Evolutionary conservation across 2,797 vertebrate genomes (phyloP).

Genomic region (Sebastes iracundus): DNA sequence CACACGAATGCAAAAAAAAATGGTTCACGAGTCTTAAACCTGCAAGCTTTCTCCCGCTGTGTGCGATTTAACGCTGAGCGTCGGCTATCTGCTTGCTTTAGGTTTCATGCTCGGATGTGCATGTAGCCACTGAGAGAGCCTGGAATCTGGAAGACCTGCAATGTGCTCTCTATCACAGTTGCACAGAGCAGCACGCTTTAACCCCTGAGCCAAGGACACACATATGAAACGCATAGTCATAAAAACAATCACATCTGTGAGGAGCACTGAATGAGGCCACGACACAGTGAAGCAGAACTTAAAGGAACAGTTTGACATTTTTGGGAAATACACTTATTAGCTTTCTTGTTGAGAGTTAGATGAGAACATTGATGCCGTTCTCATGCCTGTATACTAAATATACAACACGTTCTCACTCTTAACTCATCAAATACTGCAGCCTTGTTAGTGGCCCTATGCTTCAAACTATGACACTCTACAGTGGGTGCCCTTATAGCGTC

Average conservation of each 20-base stretch:
- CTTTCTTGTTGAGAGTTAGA: not conserved
- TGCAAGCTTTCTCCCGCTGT: conserved; percentile 11
- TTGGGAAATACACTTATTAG: not conserved
- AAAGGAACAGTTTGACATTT: not conserved
- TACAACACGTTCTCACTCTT: not conserved
- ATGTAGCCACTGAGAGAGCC: conserved; percentile 30
- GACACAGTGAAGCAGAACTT: not conserved
- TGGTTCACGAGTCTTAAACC: not conserved
- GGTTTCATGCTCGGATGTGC: conserved; percentile 54
- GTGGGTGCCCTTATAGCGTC: rapidly evolving
- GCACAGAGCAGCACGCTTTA: conserved; percentile 1
- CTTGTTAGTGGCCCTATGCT: not conserved
- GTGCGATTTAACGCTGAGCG: conserved; percentile 24
- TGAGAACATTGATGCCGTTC: not conserved
- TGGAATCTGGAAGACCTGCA: not conserved
- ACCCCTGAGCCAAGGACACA: conserved; percentile 18
- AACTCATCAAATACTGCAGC: not conserved
- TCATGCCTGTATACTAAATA: not conserved
- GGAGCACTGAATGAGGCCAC: not conserved
- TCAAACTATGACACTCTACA: not conserved
- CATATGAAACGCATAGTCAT: not conserved
- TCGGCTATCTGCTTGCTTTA: conserved; percentile 39
- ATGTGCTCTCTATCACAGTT: conserved; percentile 1
- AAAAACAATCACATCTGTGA: conserved; percentile 15
- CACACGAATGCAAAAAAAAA: not conserved